Percentiles rank a stretch among this genome's conserved stretches.
Evolutionary conservation across 2,113 vertebrate genomes (phyloP).

Genomic region (Clarias macrocephalus): DNA sequence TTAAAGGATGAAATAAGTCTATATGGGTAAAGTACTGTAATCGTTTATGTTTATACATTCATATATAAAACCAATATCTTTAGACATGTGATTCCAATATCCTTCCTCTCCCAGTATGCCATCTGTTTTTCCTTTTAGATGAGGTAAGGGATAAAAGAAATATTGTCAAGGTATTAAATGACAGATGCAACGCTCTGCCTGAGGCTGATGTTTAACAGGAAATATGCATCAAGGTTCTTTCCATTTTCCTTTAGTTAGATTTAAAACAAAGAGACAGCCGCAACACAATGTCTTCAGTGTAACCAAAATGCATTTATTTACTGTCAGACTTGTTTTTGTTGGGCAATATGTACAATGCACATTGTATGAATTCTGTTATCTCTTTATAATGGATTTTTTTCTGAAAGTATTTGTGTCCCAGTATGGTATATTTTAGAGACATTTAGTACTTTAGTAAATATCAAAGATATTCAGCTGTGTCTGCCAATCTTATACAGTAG

Average conservation of each 20-base stretch:
- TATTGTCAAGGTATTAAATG: constrained; percentile 25
- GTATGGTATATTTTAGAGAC: constrained; percentile 3
- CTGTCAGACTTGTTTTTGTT: constrained; percentile 42
- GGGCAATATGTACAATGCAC: background rate
- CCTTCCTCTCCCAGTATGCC: background rate
- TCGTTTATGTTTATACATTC: background rate
- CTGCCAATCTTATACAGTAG: background rate
- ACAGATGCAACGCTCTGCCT: constrained; percentile 21
- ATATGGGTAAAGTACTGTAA: background rate
- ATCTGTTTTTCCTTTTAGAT: constrained; percentile 3
- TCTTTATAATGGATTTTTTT: constrained; percentile 7
- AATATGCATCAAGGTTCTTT: constrained; percentile 47
- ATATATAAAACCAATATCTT: constrained; percentile 3
- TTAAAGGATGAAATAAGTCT: background rate
- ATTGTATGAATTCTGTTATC: constrained; percentile 18
- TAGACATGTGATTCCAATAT: background rate
- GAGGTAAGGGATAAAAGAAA: constrained; percentile 21
- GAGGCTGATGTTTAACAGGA: constrained; percentile 37
- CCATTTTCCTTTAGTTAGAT: constrained; percentile 34
- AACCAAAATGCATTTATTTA: constrained; percentile 62
- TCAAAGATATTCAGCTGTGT: background rate
- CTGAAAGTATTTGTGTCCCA: background rate
- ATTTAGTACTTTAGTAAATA: background rate
- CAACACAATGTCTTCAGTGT: constrained; percentile 45
- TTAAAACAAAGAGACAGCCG: constrained; percentile 46